Conservation (phyloP, 2,113 vertebrate species). For the Thamnophis sirtalis region DNA sequence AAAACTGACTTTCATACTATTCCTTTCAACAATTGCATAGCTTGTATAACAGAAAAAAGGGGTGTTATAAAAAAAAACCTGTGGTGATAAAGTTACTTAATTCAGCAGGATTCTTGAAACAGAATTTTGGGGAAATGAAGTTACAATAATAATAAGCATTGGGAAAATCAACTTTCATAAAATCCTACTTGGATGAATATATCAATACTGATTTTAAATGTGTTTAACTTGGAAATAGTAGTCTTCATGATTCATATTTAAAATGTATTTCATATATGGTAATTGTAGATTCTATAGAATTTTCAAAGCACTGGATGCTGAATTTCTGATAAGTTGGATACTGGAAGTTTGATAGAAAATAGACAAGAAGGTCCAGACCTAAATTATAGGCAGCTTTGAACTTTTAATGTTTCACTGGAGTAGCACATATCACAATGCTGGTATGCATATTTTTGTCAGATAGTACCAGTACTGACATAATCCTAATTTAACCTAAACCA, state of each 20-base stretch:
- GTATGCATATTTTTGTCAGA: not conserved
- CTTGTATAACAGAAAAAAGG: not conserved
- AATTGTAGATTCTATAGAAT: not conserved
- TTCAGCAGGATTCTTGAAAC: not conserved
- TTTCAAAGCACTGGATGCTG: not conserved
- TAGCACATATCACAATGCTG: not conserved
- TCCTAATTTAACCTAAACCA: not conserved
- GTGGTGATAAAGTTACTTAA: not conserved
- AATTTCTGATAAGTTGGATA: not conserved
- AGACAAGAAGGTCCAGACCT: not conserved
- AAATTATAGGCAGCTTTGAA: not conserved
- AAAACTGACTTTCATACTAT: not conserved
- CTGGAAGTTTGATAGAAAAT: not conserved
- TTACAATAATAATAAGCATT: not conserved
- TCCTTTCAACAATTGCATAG: not conserved
- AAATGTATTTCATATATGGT: not conserved
- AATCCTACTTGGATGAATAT: not conserved
- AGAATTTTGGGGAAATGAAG: not conserved
- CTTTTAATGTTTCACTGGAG: not conserved
- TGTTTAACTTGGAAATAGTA: not conserved
- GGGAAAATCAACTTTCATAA: not conserved
- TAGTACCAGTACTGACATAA: not conserved
- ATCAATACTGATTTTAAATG: not conserved
- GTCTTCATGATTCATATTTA: not conserved
- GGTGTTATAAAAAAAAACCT: accelerated